Percentiles rank a stretch among this genome's conserved stretches.
phyloP scores from a whole-genome alignment of 2,113 vertebrate species.

The Menura novaehollandiae region DNA sequence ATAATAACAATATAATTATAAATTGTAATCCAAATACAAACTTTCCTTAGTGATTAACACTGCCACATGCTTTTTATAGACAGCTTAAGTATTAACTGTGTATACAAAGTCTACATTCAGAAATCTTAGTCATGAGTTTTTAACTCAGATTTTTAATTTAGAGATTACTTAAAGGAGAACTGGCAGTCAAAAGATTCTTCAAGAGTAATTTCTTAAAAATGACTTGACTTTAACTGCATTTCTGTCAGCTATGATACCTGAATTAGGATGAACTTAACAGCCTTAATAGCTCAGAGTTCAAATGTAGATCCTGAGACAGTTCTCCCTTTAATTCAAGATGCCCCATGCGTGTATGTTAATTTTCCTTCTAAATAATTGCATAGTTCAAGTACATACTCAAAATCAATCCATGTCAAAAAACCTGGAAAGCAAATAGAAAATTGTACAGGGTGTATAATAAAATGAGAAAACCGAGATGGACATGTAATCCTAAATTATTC shows the following conservation, averaged over 20 bases:
- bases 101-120: neutral
- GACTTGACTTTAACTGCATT: neutral
- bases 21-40: neutral
- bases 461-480: conserved; percentile 24
- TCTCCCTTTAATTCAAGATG: neutral
- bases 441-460: neutral
- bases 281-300: neutral
- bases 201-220: neutral
- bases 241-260: neutral
- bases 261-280: neutral
- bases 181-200: neutral
- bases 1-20: neutral
- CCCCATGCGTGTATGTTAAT: neutral
- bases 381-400: neutral
- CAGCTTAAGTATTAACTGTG: rapidly evolving
- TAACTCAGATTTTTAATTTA: neutral
- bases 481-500: conserved; percentile 1
- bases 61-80: neutral
- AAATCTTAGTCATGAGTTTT: neutral
- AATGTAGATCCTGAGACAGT: neutral
- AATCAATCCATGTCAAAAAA: neutral
- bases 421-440: neutral
- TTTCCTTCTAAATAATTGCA: neutral
- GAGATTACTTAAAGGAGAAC: neutral
- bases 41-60: neutral